Conservation (phyloP, 2,113 vertebrate genomes). For the Forbesichthys agassizii region DNA sequence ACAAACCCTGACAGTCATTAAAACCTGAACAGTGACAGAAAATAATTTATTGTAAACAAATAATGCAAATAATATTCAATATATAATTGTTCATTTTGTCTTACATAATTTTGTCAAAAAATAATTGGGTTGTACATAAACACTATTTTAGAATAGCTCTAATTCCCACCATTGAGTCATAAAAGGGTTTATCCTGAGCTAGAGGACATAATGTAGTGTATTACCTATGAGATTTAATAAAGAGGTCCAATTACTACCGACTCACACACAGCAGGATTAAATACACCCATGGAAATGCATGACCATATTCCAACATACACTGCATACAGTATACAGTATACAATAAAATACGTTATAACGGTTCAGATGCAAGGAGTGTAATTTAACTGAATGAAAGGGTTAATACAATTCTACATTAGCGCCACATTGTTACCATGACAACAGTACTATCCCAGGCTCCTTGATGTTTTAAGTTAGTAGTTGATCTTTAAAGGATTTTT, state of each 20-base stretch:
- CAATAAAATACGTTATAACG: no score
- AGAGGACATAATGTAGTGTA: not conserved
- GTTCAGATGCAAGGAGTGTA: not conserved
- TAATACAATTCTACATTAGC: slow-evolving; percentile 13
- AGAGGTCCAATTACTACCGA: not conserved
- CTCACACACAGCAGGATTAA: not conserved
- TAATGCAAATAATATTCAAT: not conserved
- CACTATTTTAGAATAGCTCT: not conserved
- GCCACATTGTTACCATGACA: slow-evolving; percentile 34
- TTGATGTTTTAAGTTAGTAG: slow-evolving; percentile 18
- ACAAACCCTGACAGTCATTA: slow-evolving; percentile 25
- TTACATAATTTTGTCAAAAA: not conserved
- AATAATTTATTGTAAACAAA: slow-evolving; percentile 6
- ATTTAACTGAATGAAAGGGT: slow-evolving; percentile 4
- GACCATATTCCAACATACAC: not conserved
- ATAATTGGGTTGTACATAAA: not conserved
- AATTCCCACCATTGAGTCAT: not conserved
- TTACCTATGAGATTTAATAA: slow-evolving; percentile 5
- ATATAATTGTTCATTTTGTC: slow-evolving; percentile 2
- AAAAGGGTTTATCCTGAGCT: slow-evolving; percentile 6
- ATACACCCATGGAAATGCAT: not conserved
- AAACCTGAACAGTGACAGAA: slow-evolving; percentile 20
- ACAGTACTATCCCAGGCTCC: slow-evolving; percentile 10
- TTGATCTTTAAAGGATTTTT: slow-evolving; percentile 14
- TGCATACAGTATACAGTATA: not conserved